Conservation (phyloP, 1,140 invertebrate species). For the Geopemphigus sp. region DNA sequence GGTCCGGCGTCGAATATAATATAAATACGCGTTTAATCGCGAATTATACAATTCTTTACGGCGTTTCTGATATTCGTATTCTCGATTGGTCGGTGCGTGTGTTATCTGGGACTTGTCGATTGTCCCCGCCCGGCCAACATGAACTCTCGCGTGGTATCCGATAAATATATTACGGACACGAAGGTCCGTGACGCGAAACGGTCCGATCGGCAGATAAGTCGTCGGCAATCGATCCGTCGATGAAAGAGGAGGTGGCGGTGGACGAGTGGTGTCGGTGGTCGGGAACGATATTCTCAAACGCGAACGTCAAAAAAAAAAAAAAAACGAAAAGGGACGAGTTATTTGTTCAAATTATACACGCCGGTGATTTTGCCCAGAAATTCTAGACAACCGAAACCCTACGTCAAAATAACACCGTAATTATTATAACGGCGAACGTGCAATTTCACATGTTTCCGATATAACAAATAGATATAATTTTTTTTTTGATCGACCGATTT, state of each 20-base stretch:
- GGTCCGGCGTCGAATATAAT: background rate
- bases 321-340: background rate
- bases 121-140: background rate
- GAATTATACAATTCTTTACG: background rate
- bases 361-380: conserved; percentile 22
- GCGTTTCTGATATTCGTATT: too few relatives aligned
- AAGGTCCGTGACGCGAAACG: conserved; percentile 27
- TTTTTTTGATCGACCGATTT: too few relatives aligned
- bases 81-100: too few relatives aligned
- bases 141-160: background rate
- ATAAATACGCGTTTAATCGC: background rate
- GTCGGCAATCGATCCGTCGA: background rate
- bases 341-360: conserved; percentile 5
- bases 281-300: background rate
- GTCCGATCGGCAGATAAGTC: conserved; percentile 4
- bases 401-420: conserved; percentile 26
- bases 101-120: too few relatives aligned
- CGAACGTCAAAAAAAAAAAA: background rate
- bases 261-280: background rate
- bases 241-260: background rate
- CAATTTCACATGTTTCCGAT: conserved; percentile 39
- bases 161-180: background rate
- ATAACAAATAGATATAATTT: too few relatives aligned
- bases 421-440: conserved; percentile 30
- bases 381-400: background rate